Conservation (phyloP, 2,797 vertebrate genomes). For the Melanotaenia parkinsoni region DNA sequence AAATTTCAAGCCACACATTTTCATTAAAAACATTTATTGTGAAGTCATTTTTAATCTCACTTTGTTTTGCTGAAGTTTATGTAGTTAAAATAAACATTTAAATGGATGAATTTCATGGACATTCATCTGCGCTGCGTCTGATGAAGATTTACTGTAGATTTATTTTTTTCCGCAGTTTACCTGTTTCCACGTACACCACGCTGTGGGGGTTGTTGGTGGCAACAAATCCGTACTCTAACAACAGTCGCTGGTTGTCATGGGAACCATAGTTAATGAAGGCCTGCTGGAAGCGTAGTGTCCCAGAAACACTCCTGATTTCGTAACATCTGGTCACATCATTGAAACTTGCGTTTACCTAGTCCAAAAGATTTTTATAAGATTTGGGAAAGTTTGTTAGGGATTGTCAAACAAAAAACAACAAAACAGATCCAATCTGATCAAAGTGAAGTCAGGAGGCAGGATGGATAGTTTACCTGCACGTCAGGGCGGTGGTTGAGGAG, state of each 20-base stretch:
- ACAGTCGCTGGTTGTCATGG: constrained; percentile 91
- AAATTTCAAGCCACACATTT: not conserved
- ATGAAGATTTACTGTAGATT: no score
- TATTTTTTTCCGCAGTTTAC: constrained; percentile 64
- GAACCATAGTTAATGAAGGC: constrained; percentile 94
- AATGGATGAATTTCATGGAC: no score
- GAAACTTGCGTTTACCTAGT: constrained; percentile 89
- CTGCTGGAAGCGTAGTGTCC: constrained; percentile 81
- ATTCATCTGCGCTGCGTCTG: no score
- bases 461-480: constrained; percentile 82
- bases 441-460: not conserved
- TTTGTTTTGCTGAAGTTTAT: not conserved
- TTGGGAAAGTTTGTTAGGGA: not conserved
- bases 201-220: constrained; percentile 86
- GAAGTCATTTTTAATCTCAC: not conserved
- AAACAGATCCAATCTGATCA: not conserved
- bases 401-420: not conserved
- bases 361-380: not conserved
- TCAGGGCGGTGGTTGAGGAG: constrained; percentile 92
- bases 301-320: constrained; percentile 83
- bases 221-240: constrained; percentile 94
- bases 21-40: not conserved
- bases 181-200: constrained; percentile 87
- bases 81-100: not conserved
- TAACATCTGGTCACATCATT: constrained; percentile 85